Conservation (phyloP, 2,797 vertebrate genomes). For the Anguilla marmorata region DNA sequence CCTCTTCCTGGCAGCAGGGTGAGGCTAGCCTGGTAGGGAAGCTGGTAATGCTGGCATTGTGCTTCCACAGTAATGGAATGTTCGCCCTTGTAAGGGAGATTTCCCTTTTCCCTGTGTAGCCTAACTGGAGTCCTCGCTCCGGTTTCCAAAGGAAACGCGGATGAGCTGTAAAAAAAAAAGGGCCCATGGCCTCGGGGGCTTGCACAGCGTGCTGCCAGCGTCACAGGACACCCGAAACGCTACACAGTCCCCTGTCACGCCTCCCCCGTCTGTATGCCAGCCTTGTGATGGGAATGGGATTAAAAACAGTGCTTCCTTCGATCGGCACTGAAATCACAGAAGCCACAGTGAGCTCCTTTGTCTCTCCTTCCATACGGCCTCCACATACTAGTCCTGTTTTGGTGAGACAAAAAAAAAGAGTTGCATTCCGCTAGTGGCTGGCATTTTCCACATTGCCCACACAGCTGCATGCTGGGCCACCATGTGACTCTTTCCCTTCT, state of each 20-base stretch:
- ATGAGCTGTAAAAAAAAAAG: neutral
- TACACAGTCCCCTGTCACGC: neutral
- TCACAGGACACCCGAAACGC: neutral
- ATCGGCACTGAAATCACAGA: neutral
- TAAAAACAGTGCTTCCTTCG: neutral
- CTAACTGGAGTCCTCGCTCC: neutral
- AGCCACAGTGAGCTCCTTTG: neutral
- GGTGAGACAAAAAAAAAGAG: neutral
- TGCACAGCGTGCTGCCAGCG: neutral
- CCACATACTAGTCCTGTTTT: neutral
- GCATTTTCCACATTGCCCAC: neutral
- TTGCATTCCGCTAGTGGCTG: neutral
- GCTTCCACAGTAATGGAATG: constrained; percentile 70
- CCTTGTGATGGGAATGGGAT: neutral
- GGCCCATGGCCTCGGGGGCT: neutral
- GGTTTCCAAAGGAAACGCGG: neutral
- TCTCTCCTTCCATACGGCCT: neutral
- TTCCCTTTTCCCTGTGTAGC: neutral
- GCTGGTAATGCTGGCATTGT: constrained; percentile 88
- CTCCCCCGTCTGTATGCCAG: neutral
- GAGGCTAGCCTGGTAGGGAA: constrained; percentile 97
- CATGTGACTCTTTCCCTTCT: neutral
- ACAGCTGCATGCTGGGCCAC: neutral
- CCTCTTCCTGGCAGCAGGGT: constrained; percentile 90
- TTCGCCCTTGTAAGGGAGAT: neutral